Conservation (phyloP, 2,888 invertebrate species). For the Gastrophysa polygoni region DNA sequence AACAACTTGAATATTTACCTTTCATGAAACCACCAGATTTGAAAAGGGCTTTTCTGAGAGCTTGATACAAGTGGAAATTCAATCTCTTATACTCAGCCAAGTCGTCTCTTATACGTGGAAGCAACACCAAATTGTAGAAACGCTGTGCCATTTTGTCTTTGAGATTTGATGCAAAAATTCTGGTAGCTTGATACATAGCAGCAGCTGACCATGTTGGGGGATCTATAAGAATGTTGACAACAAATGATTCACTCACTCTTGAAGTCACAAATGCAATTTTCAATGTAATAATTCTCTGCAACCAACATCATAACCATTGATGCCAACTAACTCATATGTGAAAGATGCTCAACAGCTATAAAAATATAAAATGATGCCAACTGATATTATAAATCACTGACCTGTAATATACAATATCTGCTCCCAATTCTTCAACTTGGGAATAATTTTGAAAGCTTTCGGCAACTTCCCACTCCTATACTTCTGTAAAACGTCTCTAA, state of each 20-base stretch:
- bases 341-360: too few species aligned
- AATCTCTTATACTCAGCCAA: slow-evolving; percentile 92
- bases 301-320: too few species aligned
- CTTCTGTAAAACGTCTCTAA: slow-evolving; percentile 82
- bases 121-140: slow-evolving; percentile 89
- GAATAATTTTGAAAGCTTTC: slow-evolving; percentile 97
- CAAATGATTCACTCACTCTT: too few species aligned
- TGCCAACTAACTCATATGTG: too few species aligned
- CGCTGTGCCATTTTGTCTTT: slow-evolving; percentile 96
- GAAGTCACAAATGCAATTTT: too few species aligned
- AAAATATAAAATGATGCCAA: too few species aligned
- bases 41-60: slow-evolving; percentile 89
- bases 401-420: slow-evolving; percentile 44
- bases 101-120: slow-evolving; percentile 94
- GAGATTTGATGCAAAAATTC: slow-evolving; percentile 96
- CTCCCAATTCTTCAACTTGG: slow-evolving; percentile 89
- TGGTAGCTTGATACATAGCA: slow-evolving; percentile 93
- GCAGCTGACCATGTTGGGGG: slow-evolving; percentile 98
- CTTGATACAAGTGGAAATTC: slow-evolving; percentile 96
- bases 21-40: slow-evolving; percentile 99
- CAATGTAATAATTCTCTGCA: too few species aligned
- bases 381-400: slow-evolving; percentile 7
- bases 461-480: slow-evolving; percentile 97
- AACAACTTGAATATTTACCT: slow-evolving; percentile 60
- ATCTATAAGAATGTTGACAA: slow-evolving; percentile 58